Evolutionary conservation across 2,113 vertebrate species (phyloP).

Genomic region (Lagenorhynchus albirostris): DNA sequence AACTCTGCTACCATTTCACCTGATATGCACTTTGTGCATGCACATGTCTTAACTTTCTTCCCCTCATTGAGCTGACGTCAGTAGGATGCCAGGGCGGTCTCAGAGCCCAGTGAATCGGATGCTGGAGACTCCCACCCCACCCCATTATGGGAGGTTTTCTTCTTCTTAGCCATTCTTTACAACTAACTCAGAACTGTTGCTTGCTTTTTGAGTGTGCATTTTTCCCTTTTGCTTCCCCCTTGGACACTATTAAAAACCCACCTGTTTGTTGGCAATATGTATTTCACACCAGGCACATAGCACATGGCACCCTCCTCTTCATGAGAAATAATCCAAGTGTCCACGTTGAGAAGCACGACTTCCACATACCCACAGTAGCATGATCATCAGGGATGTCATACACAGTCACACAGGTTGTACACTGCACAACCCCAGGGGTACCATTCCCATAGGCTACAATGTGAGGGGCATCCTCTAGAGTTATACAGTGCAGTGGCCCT

Average conservation of each 20-base stretch:
- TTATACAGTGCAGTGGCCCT: neutral
- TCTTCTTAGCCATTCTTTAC: neutral
- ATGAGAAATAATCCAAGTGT: neutral
- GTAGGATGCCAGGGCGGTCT: neutral
- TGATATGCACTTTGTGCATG: too few species aligned
- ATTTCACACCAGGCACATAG: neutral
- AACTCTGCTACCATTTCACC: neutral
- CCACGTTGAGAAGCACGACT: neutral
- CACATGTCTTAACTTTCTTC: neutral
- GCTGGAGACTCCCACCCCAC: neutral
- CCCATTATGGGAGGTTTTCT: neutral
- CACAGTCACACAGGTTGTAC: neutral
- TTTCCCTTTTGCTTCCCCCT: neutral
- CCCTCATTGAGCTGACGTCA: neutral
- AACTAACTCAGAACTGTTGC: neutral
- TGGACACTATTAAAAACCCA: neutral
- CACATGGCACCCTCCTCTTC: neutral
- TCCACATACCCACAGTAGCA: accelerated
- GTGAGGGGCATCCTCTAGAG: too few species aligned
- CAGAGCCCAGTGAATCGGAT: conserved; percentile 15
- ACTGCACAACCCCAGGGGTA: neutral
- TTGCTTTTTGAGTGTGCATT: neutral
- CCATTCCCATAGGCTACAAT: neutral
- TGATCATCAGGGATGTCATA: neutral
- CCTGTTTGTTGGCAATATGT: neutral